Percentiles rank a stretch among this genome's conserved stretches.
phyloP scores from a whole-genome alignment of 2,113 vertebrate species.

The Sinocyclocheilus rhinocerous region DNA sequence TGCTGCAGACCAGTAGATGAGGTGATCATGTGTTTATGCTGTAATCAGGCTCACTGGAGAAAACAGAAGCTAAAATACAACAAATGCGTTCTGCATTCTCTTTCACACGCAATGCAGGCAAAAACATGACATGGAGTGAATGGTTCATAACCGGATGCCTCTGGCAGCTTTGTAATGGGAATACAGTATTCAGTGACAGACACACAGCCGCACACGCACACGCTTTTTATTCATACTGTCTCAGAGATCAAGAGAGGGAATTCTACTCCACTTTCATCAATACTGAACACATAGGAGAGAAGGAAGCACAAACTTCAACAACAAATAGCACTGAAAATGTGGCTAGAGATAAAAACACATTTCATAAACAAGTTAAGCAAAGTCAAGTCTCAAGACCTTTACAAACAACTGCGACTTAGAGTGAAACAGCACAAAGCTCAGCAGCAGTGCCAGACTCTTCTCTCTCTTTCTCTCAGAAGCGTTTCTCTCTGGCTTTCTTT shows the following conservation, averaged over 20 bases:
- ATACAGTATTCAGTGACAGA: slow-evolving; percentile 29
- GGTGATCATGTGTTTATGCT: neutral
- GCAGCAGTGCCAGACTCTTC: neutral
- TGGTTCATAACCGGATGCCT: slow-evolving; percentile 13
- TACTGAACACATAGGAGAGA: neutral
- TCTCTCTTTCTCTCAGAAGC: neutral
- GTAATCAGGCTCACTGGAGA: neutral
- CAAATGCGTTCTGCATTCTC: neutral
- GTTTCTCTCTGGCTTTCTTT: neutral
- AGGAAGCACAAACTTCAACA: neutral
- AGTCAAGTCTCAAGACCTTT: neutral
- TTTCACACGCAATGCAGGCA: neutral
- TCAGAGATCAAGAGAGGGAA: slow-evolving; percentile 51
- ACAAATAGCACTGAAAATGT: neutral
- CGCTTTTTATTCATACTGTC: slow-evolving; percentile 33
- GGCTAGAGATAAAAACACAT: neutral
- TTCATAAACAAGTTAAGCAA: neutral
- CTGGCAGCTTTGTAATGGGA: slow-evolving; percentile 31
- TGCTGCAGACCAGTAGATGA: neutral
- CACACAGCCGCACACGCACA: neutral
- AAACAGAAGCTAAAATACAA: neutral
- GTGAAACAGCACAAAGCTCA: neutral
- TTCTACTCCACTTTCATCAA: neutral
- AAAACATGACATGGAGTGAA: neutral
- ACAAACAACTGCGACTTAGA: neutral